A percentile compares a stretch with the other conserved stretches of the same genome.
Conservation (phyloP, 2,888 invertebrate genomes). For the Aspidiotus destructor region DNA sequence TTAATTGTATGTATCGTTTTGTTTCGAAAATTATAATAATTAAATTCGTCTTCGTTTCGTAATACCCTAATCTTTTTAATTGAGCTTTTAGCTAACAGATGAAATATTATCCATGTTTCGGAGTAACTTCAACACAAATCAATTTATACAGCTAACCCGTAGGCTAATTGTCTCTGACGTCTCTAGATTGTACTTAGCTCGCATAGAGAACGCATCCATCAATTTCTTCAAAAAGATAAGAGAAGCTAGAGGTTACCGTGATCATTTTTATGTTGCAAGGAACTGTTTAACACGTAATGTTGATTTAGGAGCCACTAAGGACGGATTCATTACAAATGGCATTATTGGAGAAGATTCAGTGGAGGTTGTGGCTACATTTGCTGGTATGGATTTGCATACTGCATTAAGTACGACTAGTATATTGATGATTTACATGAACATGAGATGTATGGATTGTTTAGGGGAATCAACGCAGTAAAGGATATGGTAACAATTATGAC, state of each 20-base stretch:
- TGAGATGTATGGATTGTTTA: background rate
- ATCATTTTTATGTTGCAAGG: background rate
- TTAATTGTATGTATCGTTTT: too few species aligned
- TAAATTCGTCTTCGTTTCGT: too few species aligned
- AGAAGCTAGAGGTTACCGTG: background rate
- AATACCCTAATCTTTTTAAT: too few species aligned
- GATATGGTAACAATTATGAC: background rate
- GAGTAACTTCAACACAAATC: background rate
- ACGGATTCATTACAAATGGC: background rate
- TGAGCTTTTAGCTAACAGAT: too few species aligned
- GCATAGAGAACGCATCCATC: background rate
- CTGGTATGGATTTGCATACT: background rate
- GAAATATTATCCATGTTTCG: too few species aligned
- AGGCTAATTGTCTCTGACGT: background rate
- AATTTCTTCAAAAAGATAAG: background rate
- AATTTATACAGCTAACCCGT: background rate
- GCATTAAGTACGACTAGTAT: background rate
- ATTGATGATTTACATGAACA: background rate
- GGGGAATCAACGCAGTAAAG: background rate
- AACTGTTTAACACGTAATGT: background rate
- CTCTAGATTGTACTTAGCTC: background rate
- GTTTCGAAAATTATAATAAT: too few species aligned
- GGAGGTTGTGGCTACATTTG: too few species aligned
- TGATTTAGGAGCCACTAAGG: background rate
- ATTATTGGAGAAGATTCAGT: too few species aligned